Base-by-base conservation (phyloP, 2,888 invertebrate genomes). In the Acleris laterana region DNA sequence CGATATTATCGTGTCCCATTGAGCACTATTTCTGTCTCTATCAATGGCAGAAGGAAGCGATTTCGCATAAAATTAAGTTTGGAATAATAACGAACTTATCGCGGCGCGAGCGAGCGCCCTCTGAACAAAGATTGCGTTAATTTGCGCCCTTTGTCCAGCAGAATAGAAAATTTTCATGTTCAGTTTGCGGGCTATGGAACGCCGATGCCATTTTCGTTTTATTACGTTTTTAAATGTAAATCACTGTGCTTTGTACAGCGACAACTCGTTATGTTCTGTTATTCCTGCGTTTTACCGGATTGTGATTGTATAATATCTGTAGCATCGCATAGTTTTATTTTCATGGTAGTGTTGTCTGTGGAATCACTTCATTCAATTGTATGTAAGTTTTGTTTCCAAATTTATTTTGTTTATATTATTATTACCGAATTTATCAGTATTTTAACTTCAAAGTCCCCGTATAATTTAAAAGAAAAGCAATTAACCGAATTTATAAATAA, bases 91-190 rank as follows among this genome's bases (percentile, higher is more conserved):
- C 87, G 88, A 88, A 89, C 82, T 89, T 89, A 91, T 89, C 32
- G 32, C 32, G 9, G 32, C 9, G 32, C 87, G 85, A 74, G 79
- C 38, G 38, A 38, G 38, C 13, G 71, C 77, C 79, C 78, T 76
- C 70, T 85, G 88, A 87, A 91, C 91, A 92, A 91, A 88, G 81
- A 78, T 69, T 50, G 72, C 82, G 88, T 88, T 91, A 91, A 92
- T 92, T 87, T 85, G 86, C 80, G 84, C 88, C 89, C 85, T 91
- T 92, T 92, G 92, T 91, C 83, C 87, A 80, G 73, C 75, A 83
- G 83, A 87, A 90, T 90, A 91, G 91, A 90, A 89, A 89, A 90
- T 90, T 89, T 65, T 86, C 87, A 89, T 90, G 89, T 89, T 81
- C 81, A 77, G 85, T 81, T 81, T 81, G 82, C 80, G 83, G 13